Base-by-base conservation (phyloP, 1,140 invertebrate genomes). In the Alviniconcha marisindica region DNA sequence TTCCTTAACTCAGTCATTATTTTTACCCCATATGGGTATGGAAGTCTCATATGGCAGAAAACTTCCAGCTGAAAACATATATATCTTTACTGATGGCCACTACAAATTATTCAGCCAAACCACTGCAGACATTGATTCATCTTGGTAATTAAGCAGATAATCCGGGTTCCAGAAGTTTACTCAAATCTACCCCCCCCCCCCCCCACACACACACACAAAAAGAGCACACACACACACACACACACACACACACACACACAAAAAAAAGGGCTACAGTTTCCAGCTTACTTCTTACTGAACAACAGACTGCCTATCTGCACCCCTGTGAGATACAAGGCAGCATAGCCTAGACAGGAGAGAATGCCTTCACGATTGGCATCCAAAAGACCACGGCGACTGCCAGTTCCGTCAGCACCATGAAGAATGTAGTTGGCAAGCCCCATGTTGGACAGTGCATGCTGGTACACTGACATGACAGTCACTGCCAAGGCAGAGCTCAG, bases 321-420 rank as follows among this genome's bases (percentile, higher is more conserved):
- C 69, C 96, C 95, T 87, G 95, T 94, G 77, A 98, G 94, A 91
- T 98, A 98, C 1, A 99, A 91, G 4, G 95, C 95, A 21, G 98
- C 91, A 92, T 98, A 99, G 1, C 98, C 98, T 2, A 96, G 93
- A 42, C 95, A 94, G 0, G 98, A 98, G 48, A 95, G 95, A 56
- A 99, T 94, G 0, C 98, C 98, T 94, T 99, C 98, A 86, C 97
- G 95, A 93, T 99, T 99, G 0, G 97, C 96, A 82, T 95, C 94
- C 0, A 98, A 63, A 74, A 98, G 94, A 87, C 94, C 95, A 38
- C 74, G 95, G 93, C 93, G 91, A 18, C 92, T 83, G 36, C 89
- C 90, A 71, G 86, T 56, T 18, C 90, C 88, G 84, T 91, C 87
- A 7, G 33, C 88, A 60, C 95, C 93, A 83, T 95, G 94, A 69